A percentile compares a stretch with the other conserved stretches of the same genome.
Conservation (phyloP, 2,888 invertebrate genomes). For the Drosophila borborema region DNA sequence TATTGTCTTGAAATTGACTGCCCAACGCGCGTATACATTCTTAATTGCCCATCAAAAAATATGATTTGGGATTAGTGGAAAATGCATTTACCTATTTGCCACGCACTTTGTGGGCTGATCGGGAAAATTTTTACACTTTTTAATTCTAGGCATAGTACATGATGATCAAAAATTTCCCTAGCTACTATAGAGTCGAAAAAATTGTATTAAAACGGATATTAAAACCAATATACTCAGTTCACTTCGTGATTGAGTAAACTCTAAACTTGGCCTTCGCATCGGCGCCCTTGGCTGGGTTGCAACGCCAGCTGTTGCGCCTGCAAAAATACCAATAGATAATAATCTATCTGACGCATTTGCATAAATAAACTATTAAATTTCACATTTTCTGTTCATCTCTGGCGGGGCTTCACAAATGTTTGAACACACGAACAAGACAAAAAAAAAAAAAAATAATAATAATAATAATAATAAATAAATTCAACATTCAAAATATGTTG, state of each 20-base stretch:
- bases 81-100: too few species aligned
- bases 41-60: too few species aligned
- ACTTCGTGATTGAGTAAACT: neutral
- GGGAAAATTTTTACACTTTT: too few species aligned
- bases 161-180: too few species aligned
- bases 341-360: constrained; percentile 28
- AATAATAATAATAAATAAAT: neutral
- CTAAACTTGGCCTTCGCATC: constrained; percentile 55
- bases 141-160: too few species aligned
- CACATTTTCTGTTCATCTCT: constrained; percentile 28
- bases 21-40: too few species aligned
- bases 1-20: too few species aligned
- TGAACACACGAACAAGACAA: constrained; percentile 22
- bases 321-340: constrained; percentile 12
- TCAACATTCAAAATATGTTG: constrained; percentile 11
- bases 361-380: constrained; percentile 35
- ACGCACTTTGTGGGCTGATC: too few species aligned
- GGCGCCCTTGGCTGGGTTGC: constrained; percentile 8
- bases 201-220: too few species aligned
- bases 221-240: too few species aligned
- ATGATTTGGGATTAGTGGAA: too few species aligned
- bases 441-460: constrained; percentile 6
- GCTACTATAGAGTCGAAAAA: too few species aligned
- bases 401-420: constrained; percentile 13
- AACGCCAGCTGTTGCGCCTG: constrained; percentile 15